Evolutionary conservation across 2,113 vertebrate species (phyloP).

Genomic region (Gasterosteus aculeatus): DNA sequence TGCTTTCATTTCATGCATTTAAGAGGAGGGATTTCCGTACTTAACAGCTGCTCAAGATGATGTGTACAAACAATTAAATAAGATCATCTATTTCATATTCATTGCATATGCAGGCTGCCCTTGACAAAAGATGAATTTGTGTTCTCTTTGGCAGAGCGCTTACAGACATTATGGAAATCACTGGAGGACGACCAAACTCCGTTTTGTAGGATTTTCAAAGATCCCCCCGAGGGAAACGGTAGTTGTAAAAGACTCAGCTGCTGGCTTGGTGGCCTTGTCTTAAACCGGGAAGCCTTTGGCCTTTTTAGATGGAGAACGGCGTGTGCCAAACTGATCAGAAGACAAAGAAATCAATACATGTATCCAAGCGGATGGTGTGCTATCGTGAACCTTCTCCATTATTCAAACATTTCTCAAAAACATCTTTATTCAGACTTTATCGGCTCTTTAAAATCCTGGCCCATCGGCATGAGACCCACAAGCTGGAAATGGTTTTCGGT

Average conservation of each 20-base stretch:
- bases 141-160: conserved; percentile 4
- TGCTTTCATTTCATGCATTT: conserved; percentile 23
- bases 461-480: conserved; percentile 38
- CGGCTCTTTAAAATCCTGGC: conserved; percentile 44
- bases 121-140: background rate
- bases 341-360: conserved; percentile 18
- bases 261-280: conserved; percentile 17
- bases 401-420: conserved; percentile 10
- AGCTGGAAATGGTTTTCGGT: conserved; percentile 59
- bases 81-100: background rate
- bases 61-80: conserved; percentile 27
- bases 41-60: conserved; percentile 29
- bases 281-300: conserved; percentile 19
- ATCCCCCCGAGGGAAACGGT: background rate
- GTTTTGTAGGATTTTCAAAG: conserved; percentile 7
- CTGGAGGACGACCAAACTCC: conserved; percentile 15
- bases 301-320: conserved; percentile 6
- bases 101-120: conserved; percentile 3
- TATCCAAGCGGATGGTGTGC: conserved; percentile 17
- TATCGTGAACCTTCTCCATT: conserved; percentile 28
- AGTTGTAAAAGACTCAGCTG: background rate
- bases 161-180: conserved; percentile 23
- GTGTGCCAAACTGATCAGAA: conserved; percentile 19
- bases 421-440: conserved; percentile 30
- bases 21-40: background rate